A percentile compares a stretch with the other conserved stretches of the same genome.
These are phyloP conservation scores for Drosophila koepferae DNA, from an alignment of 2,888 invertebrate species.

Conservation along the genomic window DNA sequence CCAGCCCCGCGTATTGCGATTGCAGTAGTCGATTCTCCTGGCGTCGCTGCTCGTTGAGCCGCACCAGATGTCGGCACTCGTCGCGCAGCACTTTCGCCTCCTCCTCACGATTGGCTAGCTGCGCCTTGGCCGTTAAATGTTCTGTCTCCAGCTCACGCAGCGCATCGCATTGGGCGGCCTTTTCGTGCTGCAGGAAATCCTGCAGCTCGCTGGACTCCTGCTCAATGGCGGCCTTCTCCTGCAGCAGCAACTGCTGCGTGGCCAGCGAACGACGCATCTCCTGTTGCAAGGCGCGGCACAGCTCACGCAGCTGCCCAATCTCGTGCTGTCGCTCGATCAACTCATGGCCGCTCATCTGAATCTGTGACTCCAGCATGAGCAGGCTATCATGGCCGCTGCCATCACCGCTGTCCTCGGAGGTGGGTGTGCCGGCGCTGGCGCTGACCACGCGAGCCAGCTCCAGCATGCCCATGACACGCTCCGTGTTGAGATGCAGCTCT, in stretches of 20 bases:
- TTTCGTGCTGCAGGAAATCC: constrained; percentile 95
- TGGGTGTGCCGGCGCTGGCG: constrained; percentile 84
- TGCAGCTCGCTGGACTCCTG: constrained; percentile 93
- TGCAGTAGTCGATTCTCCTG: constrained; percentile 89
- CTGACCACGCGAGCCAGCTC: constrained; percentile 84
- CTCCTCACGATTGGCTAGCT: constrained; percentile 86
- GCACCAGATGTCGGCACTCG: constrained; percentile 91
- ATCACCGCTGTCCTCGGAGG: constrained; percentile 82
- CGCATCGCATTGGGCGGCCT: constrained; percentile 91
- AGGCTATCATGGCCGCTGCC: constrained; percentile 90
- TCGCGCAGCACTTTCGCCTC: constrained; percentile 89
- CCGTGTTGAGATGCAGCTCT: constrained; percentile 91
- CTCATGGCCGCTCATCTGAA: constrained; percentile 90
- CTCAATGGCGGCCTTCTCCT: constrained; percentile 92
- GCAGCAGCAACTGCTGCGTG: constrained; percentile 89
- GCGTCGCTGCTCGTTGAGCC: constrained; percentile 92
- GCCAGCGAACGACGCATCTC: constrained; percentile 89
- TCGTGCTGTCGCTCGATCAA: constrained; percentile 91
- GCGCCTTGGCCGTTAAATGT: constrained; percentile 81
- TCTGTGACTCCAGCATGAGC: constrained; percentile 90
- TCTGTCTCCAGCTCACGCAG: constrained; percentile 90
- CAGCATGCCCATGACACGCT: constrained; percentile 88
- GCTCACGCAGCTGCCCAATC: constrained; percentile 89
- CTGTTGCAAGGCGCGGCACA: constrained; percentile 90
- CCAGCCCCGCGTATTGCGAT: constrained; percentile 88